These are phyloP conservation scores for Eulimnadia texana DNA, from an alignment of 1,140 invertebrate genomes.

Conservation along the genomic window DNA sequence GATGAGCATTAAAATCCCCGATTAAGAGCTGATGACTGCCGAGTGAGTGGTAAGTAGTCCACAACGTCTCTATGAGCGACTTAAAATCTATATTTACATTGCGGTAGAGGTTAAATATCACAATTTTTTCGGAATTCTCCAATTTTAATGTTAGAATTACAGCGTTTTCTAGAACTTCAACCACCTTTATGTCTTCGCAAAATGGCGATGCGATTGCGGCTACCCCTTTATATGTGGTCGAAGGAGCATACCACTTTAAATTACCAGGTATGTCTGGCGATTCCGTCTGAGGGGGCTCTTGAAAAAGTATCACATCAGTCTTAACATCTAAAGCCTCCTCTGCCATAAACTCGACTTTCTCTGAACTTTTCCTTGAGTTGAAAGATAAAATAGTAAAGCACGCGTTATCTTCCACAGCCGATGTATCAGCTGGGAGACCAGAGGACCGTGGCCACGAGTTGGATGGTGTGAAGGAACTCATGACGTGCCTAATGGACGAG, in stretches of 20 bases:
- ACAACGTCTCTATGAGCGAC: background rate
- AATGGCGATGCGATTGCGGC: background rate
- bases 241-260: background rate
- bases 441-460: background rate
- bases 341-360: background rate
- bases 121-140: no score
- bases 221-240: background rate
- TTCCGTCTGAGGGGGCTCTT: background rate
- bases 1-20: background rate
- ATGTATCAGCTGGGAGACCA: background rate
- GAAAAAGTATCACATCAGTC: background rate
- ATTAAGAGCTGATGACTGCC: background rate
- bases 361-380: background rate
- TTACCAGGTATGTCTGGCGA: background rate
- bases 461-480: background rate
- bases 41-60: background rate
- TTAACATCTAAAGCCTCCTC: background rate
- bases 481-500: no score
- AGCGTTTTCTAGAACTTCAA: background rate
- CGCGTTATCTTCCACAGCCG: background rate
- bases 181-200: background rate
- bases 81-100: background rate
- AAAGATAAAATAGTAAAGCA: background rate
- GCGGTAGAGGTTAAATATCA: background rate
- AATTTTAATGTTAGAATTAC: no score